Evolutionary conservation across 2,888 invertebrate species (phyloP).

Genomic region (Orchesella flavescens): DNA sequence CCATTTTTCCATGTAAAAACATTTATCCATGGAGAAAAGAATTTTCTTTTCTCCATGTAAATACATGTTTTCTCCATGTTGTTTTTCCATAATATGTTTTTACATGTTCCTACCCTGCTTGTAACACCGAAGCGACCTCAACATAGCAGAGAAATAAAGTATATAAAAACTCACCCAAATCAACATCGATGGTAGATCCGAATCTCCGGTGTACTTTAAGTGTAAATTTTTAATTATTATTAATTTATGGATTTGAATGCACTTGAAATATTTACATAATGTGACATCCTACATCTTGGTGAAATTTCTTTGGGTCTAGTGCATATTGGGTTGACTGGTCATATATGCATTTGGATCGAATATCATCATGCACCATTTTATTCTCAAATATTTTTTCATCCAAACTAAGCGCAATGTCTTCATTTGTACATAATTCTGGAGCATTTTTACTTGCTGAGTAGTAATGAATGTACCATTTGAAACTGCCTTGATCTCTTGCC

Average conservation of each 20-base stretch:
- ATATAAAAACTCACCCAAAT: conserved; percentile 14
- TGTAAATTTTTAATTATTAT: not conserved
- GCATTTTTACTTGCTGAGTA: not conserved
- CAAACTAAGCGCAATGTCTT: conserved; percentile 3
- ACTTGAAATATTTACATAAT: no score
- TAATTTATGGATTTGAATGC: no score
- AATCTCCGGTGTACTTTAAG: not conserved
- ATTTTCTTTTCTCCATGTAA: no score
- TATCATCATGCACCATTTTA: not conserved
- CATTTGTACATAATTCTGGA: not conserved
- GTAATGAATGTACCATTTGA: not conserved
- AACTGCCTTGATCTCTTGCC: not conserved
- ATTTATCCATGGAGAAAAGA: no score
- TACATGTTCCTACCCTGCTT: no score
- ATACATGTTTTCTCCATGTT: no score
- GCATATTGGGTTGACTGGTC: not conserved
- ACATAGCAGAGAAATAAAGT: no score
- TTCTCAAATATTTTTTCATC: not conserved
- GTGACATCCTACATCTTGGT: not conserved
- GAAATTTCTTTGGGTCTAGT: not conserved
- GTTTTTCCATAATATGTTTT: no score
- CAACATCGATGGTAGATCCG: not conserved
- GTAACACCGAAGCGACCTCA: no score
- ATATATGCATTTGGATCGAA: not conserved
- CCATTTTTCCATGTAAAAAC: no score